Percentiles rank a stretch among this genome's conserved stretches.
Conservation (phyloP, 2,888 invertebrate genomes). For the Ornithoptera alexandrae region DNA sequence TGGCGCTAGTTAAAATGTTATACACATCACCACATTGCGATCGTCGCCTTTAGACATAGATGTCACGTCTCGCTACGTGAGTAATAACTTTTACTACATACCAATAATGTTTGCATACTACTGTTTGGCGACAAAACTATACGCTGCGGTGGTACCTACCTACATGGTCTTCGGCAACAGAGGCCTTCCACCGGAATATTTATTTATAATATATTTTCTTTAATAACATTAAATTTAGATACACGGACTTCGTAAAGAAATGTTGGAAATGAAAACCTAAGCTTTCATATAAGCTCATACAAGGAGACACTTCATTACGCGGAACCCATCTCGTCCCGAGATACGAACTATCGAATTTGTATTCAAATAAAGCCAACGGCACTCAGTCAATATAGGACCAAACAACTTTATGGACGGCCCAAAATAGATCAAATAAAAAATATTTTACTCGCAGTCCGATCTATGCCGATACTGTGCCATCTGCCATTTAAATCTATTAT, state of each 20-base stretch:
- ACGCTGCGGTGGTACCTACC: no score
- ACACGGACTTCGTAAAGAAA: not conserved
- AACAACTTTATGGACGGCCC: slow-evolving; percentile 24
- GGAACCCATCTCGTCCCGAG: slow-evolving; percentile 37
- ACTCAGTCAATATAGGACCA: slow-evolving; percentile 30
- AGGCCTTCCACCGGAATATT: no score
- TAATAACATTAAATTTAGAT: not conserved
- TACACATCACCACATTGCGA: no score
- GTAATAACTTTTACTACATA: no score
- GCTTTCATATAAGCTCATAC: not conserved
- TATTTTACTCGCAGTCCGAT: slow-evolving; percentile 10
- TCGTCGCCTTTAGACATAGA: no score
- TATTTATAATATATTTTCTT: not conserved
- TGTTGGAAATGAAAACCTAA: not conserved
- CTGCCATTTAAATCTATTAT: not conserved
- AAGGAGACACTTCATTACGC: slow-evolving; percentile 33
- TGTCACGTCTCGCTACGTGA: no score
- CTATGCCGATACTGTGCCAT: slow-evolving; percentile 7
- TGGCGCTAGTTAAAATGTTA: no score
- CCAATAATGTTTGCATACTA: no score
- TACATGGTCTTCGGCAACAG: no score
- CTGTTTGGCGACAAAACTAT: no score
- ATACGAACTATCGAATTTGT: slow-evolving; percentile 40
- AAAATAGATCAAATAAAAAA: slow-evolving; percentile 19
- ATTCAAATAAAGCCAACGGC: slow-evolving; percentile 39